Evolutionary conservation across 2,113 vertebrate species (phyloP).

Genomic region (Arothron firmamentum): DNA sequence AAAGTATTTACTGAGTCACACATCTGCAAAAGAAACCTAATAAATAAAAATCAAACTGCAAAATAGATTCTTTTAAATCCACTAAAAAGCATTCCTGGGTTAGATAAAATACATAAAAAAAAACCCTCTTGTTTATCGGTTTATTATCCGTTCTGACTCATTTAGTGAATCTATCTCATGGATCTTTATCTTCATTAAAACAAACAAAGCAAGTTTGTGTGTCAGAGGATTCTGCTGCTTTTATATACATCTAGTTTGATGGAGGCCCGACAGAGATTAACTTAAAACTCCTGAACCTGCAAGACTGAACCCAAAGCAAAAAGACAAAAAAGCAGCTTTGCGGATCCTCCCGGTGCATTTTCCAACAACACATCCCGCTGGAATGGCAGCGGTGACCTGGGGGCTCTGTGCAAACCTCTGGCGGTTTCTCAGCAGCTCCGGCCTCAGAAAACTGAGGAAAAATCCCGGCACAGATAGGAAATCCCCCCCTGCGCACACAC

Average conservation of each 20-base stretch:
- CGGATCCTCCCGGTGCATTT: slow-evolving; percentile 35
- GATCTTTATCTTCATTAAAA: too few relatives aligned
- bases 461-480: slow-evolving; percentile 43
- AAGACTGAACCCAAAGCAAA: background rate
- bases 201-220: too few relatives aligned
- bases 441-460: slow-evolving; percentile 36
- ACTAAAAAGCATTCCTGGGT: too few relatives aligned
- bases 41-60: slow-evolving; percentile 29
- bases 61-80: slow-evolving; percentile 12
- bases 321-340: background rate
- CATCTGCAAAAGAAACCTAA: slow-evolving; percentile 3
- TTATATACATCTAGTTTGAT: too few relatives aligned
- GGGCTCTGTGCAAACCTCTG: slow-evolving; percentile 45
- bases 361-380: slow-evolving; percentile 50
- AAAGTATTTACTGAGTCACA: slow-evolving; percentile 28
- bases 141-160: background rate
- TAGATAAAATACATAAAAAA: too few relatives aligned
- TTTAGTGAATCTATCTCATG: too few relatives aligned
- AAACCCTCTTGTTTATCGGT: too few relatives aligned
- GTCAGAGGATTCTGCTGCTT: too few relatives aligned
- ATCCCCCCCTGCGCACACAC: slow-evolving; percentile 14
- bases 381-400: slow-evolving; percentile 41
- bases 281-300: background rate
- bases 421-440: slow-evolving; percentile 41
- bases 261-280: too few relatives aligned